Base-by-base conservation (phyloP, 2,888 invertebrate species). In the Lepidochitona cinerea region DNA sequence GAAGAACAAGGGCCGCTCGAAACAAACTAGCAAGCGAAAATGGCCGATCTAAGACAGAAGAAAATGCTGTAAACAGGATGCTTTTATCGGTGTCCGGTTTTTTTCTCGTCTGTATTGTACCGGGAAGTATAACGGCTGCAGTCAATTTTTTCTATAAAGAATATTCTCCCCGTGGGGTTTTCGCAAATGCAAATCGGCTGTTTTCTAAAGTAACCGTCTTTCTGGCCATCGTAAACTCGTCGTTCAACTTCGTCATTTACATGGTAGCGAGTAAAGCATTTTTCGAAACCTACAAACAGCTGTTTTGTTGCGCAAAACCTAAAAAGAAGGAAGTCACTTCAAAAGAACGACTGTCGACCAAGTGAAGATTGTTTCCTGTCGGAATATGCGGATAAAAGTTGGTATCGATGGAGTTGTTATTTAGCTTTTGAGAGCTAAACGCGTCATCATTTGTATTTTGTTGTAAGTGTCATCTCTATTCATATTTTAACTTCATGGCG, bases 211-310 rank as follows among this genome's bases (percentile, higher is more conserved):
- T 79, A 1, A 75, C 74, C 26, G 69, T 77, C 0, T 70, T 81
- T 23, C 76, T 79, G 26, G 79, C 78, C 49, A 75, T 81, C 37
- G 49, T 78, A 9, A 81, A 81, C 65, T 76, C 79, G n/a, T 79
- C 77, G 1, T 66, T 76, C 26, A 81, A 81, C 70, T 81, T 81
- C 75, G 72, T 81, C 59, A 79, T 78, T 52, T 81, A 80, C 73
- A 81, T 81, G 78, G 70, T 78, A 26, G 68, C 75, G 5, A 81
- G 79, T 54, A 66, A 69, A 49, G 73, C 79, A 26, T 81, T 81
- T 73, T 75, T 64, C 37, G 69, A 72, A 7, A 71, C 68, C 0
- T 81, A 76, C 64, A 54, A 69, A 3, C 23, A 33, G n/a, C 53
- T 78, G 23, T 79, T 81, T 71, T 77, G 81, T 37, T 18, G 73